These are phyloP conservation scores for Mimachlamys varia DNA, from an alignment of 2,888 invertebrate genomes.

Conservation along the genomic window DNA sequence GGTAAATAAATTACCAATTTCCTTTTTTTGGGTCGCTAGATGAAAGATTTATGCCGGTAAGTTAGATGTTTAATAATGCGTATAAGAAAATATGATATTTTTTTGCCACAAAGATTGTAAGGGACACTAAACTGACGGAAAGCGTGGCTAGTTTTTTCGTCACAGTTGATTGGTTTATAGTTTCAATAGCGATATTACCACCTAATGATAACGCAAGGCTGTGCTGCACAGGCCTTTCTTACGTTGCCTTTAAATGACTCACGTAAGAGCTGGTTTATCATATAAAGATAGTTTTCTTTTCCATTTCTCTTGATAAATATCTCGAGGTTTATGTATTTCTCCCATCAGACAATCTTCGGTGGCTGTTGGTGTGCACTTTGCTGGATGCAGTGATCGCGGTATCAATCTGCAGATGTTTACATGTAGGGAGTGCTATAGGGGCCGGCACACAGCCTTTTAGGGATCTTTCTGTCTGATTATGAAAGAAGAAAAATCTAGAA, in stretches of 20 bases:
- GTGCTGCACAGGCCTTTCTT: background rate
- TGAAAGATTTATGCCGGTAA: conserved; percentile 10
- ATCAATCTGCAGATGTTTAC: conserved; percentile 29
- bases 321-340: background rate
- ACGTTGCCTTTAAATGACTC: background rate
- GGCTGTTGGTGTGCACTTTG: background rate
- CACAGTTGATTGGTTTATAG: background rate
- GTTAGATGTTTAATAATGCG: conserved; percentile 22
- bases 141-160: background rate
- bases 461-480: background rate
- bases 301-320: conserved; percentile 9
- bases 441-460: background rate
- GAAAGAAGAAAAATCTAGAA: background rate
- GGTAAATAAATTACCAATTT: background rate
- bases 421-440: background rate
- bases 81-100: background rate
- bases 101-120: background rate
- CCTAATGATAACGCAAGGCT: background rate
- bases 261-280: background rate
- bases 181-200: conserved; percentile 25
- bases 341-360: background rate
- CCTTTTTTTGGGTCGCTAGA: background rate
- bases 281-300: background rate
- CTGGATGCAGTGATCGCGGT: background rate
- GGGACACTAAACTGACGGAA: background rate